A percentile compares a stretch with the other conserved stretches of the same genome.
Conservation (phyloP, 2,797 vertebrate species). For the Sebastes minor region DNA sequence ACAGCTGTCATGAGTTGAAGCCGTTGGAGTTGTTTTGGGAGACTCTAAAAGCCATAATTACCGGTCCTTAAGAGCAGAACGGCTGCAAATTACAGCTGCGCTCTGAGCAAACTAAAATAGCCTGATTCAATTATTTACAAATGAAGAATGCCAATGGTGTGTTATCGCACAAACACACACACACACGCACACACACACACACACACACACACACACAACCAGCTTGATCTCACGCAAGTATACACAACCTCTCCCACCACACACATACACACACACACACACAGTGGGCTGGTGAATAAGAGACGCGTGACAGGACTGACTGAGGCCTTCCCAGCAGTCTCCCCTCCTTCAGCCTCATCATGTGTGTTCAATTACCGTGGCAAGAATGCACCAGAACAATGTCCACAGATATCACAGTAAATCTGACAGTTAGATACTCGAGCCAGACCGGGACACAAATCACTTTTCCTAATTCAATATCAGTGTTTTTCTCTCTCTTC, state of each 20-base stretch:
- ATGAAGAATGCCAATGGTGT: constrained; percentile 69
- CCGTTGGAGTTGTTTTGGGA: constrained; percentile 67
- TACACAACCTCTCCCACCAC: neutral
- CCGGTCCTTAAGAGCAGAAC: constrained; percentile 65
- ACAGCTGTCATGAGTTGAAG: constrained; percentile 68
- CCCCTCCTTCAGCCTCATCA: constrained; percentile 56
- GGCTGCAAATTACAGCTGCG: constrained; percentile 75
- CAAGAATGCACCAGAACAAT: constrained; percentile 47
- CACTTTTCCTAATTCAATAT: neutral
- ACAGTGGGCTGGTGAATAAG: constrained; percentile 39
- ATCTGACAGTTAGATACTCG: constrained; percentile 7
- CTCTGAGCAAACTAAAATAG: constrained; percentile 74
- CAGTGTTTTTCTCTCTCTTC: neutral
- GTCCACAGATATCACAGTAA: constrained; percentile 8
- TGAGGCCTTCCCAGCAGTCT: constrained; percentile 37
- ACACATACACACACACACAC: constrained; percentile 10
- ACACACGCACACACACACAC: neutral
- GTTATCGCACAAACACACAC: constrained; percentile 41
- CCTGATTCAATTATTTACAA: constrained; percentile 78
- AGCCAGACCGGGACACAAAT: neutral
- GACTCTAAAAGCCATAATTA: constrained; percentile 77
- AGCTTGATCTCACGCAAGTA: constrained; percentile 14
- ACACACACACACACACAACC: neutral
- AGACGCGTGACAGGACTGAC: constrained; percentile 64
- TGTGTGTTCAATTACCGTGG: constrained; percentile 71